Base-by-base conservation (phyloP, 1,140 invertebrate genomes). In the Elysia chlorotica region DNA sequence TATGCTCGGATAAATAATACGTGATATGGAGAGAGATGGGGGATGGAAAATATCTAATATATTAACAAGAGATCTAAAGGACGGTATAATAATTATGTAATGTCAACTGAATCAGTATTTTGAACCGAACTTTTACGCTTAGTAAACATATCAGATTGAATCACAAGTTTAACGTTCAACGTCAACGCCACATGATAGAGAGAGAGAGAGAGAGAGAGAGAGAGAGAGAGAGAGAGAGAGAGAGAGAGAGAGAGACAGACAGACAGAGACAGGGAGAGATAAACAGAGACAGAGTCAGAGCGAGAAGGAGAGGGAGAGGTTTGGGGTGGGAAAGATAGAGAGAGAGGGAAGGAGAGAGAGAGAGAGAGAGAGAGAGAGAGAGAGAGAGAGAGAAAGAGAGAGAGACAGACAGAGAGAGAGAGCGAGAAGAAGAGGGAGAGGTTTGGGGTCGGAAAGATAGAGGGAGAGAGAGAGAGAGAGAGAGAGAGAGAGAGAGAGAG, bases 401-500 rank as follows among this genome's bases (percentile, higher is more conserved):
- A 59, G 10, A 59, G 10, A 14, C 10, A 59, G 56, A 59, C 6
- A 59, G 56, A 59, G 10, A 59, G 56, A 59, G 23, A 59, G 10
- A 59, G 56, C 19, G 5, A 59, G 56, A 25, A 5, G 28, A 6
- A 59, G 6, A 5, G 23, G 28, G 19, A 59, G 31, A 65, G 31
- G 38, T 33, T n/a, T 23, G 38, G 33, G 38, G 62, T 37, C 33
- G 2, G 62, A 5, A 2, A 37, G 62, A 37, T 33, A n/a, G 33
- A 37, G 62, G 38, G 35, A 65, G 2, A 65, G 62, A 65, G 31
- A 65, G 59, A 65, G 14, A 65, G 33, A 37, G 31, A 37, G 62
- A 65, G 14, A 37, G 14, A 65, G 31, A 65, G 62, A 65, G 57
- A 30, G 57, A 28, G 57, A 65, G 25, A 37, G 35, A 37, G 62